These are phyloP conservation scores for Eulemur rubriventer DNA, from an alignment of 2,797 vertebrate genomes.

Conservation along the genomic window DNA sequence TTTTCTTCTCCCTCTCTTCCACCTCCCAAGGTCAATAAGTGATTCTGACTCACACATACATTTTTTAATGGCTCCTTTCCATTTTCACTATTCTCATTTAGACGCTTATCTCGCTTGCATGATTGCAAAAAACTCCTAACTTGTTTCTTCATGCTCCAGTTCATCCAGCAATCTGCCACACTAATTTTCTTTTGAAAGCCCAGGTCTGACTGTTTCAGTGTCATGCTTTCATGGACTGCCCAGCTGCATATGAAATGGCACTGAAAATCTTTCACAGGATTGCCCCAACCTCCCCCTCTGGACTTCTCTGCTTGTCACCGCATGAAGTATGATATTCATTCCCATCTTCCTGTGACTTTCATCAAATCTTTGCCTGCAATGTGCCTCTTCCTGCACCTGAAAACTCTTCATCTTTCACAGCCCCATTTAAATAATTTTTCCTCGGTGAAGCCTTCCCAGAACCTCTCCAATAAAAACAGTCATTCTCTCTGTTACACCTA, in stretches of 20 bases:
- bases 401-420: slow-evolving; percentile 4
- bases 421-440: not conserved
- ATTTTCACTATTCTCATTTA: not conserved
- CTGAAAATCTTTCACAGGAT: not conserved
- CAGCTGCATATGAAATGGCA: slow-evolving; percentile 20
- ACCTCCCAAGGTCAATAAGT: not conserved
- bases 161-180: slow-evolving; percentile 50
- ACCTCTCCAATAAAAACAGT: not conserved
- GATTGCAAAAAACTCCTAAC: not conserved
- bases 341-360: slow-evolving; percentile 12
- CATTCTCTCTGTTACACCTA: not conserved
- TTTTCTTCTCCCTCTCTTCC: not conserved
- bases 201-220: slow-evolving; percentile 36
- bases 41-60: not conserved
- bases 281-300: not conserved
- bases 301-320: not conserved
- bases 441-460: not conserved
- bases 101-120: not conserved
- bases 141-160: slow-evolving; percentile 56
- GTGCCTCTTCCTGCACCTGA: not conserved
- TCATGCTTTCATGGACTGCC: not conserved
- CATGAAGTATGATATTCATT: not conserved
- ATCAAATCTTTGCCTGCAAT: not conserved
- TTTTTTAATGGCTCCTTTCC: slow-evolving; percentile 18
- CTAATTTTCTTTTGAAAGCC: slow-evolving; percentile 60